Evolutionary conservation across 2,888 invertebrate genomes (phyloP).

Genomic region (Cheilosia scutellata): DNA sequence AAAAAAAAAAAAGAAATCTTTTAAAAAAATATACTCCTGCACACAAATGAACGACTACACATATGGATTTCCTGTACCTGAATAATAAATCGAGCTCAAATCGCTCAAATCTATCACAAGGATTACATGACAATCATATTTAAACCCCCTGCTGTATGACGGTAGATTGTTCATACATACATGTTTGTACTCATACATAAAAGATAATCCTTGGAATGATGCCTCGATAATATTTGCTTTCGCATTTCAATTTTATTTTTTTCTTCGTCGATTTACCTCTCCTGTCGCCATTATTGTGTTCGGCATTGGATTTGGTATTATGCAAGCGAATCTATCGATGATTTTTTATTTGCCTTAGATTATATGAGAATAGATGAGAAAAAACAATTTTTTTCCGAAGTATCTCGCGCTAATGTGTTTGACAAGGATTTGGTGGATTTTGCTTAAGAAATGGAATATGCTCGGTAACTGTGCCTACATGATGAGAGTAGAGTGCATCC

Average conservation of each 20-base stretch:
- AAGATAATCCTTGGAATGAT: slow-evolving; percentile 68
- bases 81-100: slow-evolving; percentile 75
- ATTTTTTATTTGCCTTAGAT: slow-evolving; percentile 38
- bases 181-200: slow-evolving; percentile 42
- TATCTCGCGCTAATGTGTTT: slow-evolving; percentile 56
- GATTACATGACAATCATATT: slow-evolving; percentile 65
- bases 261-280: neutral
- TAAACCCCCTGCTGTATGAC: slow-evolving; percentile 22
- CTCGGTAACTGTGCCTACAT: neutral
- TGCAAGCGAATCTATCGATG: slow-evolving; percentile 64
- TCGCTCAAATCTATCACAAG: slow-evolving; percentile 68
- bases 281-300: slow-evolving; percentile 35
- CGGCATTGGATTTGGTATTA: slow-evolving; percentile 18
- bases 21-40: slow-evolving; percentile 25
- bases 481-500: neutral
- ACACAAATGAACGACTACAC: slow-evolving; percentile 28
- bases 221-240: slow-evolving; percentile 68
- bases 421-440: neutral
- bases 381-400: slow-evolving; percentile 31
- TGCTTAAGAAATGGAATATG: neutral
- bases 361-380: slow-evolving; percentile 33
- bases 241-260: slow-evolving; percentile 35
- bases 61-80: slow-evolving; percentile 72
- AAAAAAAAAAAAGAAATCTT: slow-evolving; percentile 7
- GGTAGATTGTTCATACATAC: slow-evolving; percentile 13